Percentiles rank a stretch among this genome's conserved stretches.
Evolutionary conservation across 2,113 vertebrate genomes (phyloP).

Genomic region (Ptilonorhynchus violaceus): DNA sequence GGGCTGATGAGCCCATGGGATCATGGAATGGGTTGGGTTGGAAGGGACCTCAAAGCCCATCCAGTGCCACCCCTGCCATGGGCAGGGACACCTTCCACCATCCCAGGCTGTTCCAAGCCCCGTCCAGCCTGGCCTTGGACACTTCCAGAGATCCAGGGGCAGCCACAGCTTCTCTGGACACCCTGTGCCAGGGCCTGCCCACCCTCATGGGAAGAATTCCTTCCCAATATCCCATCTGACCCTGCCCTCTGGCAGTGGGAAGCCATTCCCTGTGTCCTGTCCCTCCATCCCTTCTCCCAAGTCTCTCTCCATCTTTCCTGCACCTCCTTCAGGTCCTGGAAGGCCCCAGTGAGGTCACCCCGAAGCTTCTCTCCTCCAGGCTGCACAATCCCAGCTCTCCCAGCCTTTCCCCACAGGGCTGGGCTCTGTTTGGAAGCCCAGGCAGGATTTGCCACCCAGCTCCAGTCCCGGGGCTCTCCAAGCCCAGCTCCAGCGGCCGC

Average conservation of each 20-base stretch:
- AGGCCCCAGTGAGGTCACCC: neutral
- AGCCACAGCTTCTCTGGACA: neutral
- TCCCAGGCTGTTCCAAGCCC: neutral
- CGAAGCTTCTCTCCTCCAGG: neutral
- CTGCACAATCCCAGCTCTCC: neutral
- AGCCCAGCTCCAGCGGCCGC: neutral
- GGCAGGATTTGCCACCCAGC: neutral
- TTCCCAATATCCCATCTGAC: accelerated
- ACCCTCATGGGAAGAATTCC: neutral
- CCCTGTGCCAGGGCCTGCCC: neutral
- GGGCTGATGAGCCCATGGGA: too few species aligned
- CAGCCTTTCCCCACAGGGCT: neutral
- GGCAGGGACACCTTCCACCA: neutral
- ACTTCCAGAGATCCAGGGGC: neutral
- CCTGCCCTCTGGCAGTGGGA: neutral
- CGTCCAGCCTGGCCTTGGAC: neutral
- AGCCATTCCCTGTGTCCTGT: neutral
- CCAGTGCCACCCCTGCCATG: neutral
- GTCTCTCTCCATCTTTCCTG: neutral
- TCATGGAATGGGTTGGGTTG: neutral
- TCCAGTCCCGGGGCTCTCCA: neutral
- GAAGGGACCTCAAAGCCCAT: neutral
- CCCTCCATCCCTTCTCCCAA: accelerated
- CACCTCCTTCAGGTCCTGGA: neutral
- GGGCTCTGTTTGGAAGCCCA: neutral